These are phyloP conservation scores for Scaptomyza cyrtandrae DNA, from an alignment of 2,888 invertebrate species.

Conservation along the genomic window DNA sequence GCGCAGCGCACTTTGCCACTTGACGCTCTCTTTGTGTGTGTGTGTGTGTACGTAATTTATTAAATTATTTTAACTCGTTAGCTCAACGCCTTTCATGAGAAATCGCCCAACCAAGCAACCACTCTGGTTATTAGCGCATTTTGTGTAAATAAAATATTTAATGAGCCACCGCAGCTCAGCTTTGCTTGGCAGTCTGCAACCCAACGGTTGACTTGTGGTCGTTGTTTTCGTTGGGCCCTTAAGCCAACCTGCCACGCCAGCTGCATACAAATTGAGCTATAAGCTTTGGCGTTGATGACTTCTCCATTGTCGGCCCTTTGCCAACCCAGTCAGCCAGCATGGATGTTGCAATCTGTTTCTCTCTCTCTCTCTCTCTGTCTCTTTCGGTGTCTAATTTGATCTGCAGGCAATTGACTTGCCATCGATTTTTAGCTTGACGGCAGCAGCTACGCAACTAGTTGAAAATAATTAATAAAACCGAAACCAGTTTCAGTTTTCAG, in stretches of 20 bases:
- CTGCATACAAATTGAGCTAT: constrained; percentile 80
- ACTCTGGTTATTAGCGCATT: constrained; percentile 71
- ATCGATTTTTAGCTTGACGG: constrained; percentile 55
- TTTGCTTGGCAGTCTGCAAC: background rate
- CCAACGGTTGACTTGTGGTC: constrained; percentile 7
- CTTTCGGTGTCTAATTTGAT: constrained; percentile 1
- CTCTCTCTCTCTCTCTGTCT: background rate
- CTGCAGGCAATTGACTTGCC: constrained; percentile 54
- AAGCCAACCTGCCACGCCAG: constrained; percentile 60
- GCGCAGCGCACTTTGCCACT: constrained; percentile 44
- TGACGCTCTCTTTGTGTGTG: constrained; percentile 48
- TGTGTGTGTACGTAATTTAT: constrained; percentile 57
- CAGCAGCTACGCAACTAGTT: constrained; percentile 49
- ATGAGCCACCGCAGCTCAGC: constrained; percentile 51
- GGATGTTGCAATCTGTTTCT: background rate
- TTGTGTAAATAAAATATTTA: constrained; percentile 69
- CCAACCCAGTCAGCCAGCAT: background rate
- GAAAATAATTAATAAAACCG: constrained; percentile 70
- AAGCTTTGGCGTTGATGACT: constrained; percentile 60
- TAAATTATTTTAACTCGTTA: constrained; percentile 75
- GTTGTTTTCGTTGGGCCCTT: constrained; percentile 47
- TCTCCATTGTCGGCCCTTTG: constrained; percentile 15
- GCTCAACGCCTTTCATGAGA: constrained; percentile 57
- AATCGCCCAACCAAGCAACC: constrained; percentile 7
- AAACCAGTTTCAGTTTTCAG: constrained; percentile 65